phyloP scores from a whole-genome alignment of 2,888 invertebrate species.

The Caenorhabditis uteleia region DNA sequence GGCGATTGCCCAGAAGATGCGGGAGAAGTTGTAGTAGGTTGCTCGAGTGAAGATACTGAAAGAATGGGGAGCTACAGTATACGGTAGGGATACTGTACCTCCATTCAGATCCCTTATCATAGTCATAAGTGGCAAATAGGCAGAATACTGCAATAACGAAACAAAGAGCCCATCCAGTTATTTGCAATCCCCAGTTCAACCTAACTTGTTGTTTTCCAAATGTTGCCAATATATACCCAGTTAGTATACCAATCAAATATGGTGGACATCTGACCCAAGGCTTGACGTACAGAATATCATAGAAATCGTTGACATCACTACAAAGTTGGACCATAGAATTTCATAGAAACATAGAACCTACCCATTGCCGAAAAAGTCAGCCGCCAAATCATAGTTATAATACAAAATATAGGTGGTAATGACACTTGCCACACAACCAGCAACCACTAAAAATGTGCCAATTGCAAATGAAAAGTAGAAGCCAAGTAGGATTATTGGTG shows the following conservation, averaged over 20 bases:
- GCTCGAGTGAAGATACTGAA: conserved; percentile 31
- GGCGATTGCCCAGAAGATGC: conserved; percentile 70
- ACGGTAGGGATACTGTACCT: too few relatives aligned
- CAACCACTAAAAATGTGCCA: conserved; percentile 10
- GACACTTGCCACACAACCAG: conserved; percentile 24
- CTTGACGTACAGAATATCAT: conserved; percentile 5
- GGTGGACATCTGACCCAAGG: conserved; percentile 70
- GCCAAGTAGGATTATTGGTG: conserved; percentile 31
- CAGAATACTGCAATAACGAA: conserved; percentile 22
- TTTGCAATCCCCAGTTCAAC: conserved; percentile 9
- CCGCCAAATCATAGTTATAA: conserved; percentile 16
- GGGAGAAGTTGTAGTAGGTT: conserved; percentile 41
- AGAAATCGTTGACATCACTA: conserved; percentile 4
- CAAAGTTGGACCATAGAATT: conserved; percentile 8
- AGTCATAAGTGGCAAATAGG: conserved; percentile 27
- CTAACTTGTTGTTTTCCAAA: conserved; percentile 19
- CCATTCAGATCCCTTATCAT: conserved; percentile 32
- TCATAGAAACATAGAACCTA: conserved; percentile 11
- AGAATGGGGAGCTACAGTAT: conserved; percentile 62
- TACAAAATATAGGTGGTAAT: conserved; percentile 25
- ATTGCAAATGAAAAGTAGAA: conserved; percentile 28
- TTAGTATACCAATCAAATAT: conserved; percentile 69
- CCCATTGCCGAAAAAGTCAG: conserved; percentile 32
- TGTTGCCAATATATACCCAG: conserved; percentile 65
- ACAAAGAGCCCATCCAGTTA: conserved; percentile 22